Conservation (phyloP, 2,113 vertebrate genomes). For the Pelobates fuscus region DNA sequence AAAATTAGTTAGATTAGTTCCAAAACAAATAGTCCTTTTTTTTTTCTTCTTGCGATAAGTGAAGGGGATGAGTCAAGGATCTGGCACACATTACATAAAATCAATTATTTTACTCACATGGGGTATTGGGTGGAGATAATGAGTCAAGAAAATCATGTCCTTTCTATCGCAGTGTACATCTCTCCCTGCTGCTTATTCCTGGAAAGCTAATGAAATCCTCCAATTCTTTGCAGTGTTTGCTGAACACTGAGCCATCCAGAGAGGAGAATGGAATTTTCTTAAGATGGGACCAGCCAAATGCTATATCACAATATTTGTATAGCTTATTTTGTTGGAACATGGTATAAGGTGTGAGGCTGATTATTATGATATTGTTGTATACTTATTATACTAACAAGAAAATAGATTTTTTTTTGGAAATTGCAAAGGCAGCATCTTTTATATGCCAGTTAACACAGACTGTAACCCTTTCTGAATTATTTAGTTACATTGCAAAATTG, state of each 20-base stretch:
- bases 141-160: not conserved
- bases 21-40: no score
- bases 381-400: no score
- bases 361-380: not conserved
- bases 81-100: not conserved
- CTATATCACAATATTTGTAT: not conserved
- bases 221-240: constrained; percentile 4
- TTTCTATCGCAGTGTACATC: constrained; percentile 24
- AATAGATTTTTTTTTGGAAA: no score
- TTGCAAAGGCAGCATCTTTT: no score
- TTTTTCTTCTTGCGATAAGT: no score
- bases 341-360: not conserved
- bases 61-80: no score
- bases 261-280: constrained; percentile 8
- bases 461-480: no score
- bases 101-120: not conserved
- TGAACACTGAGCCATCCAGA: constrained; percentile 4
- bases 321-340: not conserved
- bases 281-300: not conserved
- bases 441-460: no score
- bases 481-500: no score
- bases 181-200: constrained; percentile 22
- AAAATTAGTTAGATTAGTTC: no score
- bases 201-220: constrained; percentile 12
- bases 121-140: constrained; percentile 35